phyloP scores from a whole-genome alignment of 2,888 invertebrate genomes.

The Ornithoptera priamus region DNA sequence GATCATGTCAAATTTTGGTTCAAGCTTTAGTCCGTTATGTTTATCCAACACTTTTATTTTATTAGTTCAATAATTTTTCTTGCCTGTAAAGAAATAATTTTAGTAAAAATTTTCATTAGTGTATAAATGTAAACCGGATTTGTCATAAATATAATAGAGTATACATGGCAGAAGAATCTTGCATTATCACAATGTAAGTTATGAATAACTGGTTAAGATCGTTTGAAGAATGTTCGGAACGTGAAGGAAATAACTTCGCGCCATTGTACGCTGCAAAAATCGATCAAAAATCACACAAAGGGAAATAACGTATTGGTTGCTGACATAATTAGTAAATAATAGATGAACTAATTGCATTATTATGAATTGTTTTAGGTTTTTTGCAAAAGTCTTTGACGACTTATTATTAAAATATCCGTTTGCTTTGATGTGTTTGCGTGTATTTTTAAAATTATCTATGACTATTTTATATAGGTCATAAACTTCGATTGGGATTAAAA shows the following conservation, averaged over 20 bases:
- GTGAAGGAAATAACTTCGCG: slow-evolving; percentile 50
- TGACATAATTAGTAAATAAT: not conserved
- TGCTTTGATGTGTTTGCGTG: too few relatives aligned
- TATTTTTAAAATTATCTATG: too few relatives aligned
- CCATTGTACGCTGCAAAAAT: slow-evolving; percentile 10
- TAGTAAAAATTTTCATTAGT: too few relatives aligned
- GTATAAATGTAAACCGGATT: not conserved
- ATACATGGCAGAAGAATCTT: not conserved
- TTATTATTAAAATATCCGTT: too few relatives aligned
- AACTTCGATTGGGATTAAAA: slow-evolving; percentile 14
- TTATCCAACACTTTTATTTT: too few relatives aligned
- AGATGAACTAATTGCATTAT: not conserved
- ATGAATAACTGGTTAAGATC: slow-evolving; percentile 33
- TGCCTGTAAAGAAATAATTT: too few relatives aligned
- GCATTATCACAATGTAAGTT: not conserved
- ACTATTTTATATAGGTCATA: not conserved
- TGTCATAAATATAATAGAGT: not conserved
- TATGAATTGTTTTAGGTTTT: not conserved
- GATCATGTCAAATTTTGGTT: too few relatives aligned
- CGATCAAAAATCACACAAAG: slow-evolving; percentile 19
- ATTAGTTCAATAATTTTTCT: too few relatives aligned
- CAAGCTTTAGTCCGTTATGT: too few relatives aligned
- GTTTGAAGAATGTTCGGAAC: slow-evolving; percentile 43
- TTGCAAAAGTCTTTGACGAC: too few relatives aligned
- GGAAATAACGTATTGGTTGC: not conserved